Base-by-base conservation (phyloP, 2,888 invertebrate genomes). In the Gisinianus flammeolus region DNA sequence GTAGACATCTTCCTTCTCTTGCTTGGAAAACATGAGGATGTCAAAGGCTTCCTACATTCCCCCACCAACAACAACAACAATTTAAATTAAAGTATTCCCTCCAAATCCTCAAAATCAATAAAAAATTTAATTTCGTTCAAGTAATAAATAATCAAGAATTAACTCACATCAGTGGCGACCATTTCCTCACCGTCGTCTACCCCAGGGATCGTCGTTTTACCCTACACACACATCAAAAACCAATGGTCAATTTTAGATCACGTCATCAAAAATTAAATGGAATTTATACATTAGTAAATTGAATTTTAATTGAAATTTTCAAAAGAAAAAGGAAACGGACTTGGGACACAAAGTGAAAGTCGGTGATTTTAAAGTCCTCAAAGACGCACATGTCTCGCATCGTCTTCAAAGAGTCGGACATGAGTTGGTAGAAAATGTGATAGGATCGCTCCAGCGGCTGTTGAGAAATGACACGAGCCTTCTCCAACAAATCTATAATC, bases 401-500 rank as follows among this genome's bases (percentile, higher is more conserved):
- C 85, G 92, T 92, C 75, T 91, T 85, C 77, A 97, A 94, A 85
- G 95, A 90, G 81, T 95, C 96, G 86, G 97, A 96, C 97, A 97
- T 97, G 88, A 99, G 93, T 44, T 98, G 98, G 92, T 99, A 99
- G 95, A 99, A 99, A 90, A 99, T 98, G 89, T 99, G 99, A 92
- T 99, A 99, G 86, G 98, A 98, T 89, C 99, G 94, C 90, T 99
- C 99, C 88, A 97, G 91, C 81, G 95, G 88, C 88, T 98, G 98
- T 89, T 99, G 99, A 87, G 97, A 98, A 90, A 98, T 98, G 91
- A 99, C 98, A 93, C 44, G 44, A 44, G 44, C 44, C 44, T 44
- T 44, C 44, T 44, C 44, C 44, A 44, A 16, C 44, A 44, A 44
- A 16, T 44, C 44, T n/a, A 88, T 77, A n/a, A n/a, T n/a, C n/a